Evolutionary conservation across 2,888 invertebrate species (phyloP).

Genomic region (Antheraea assamensis): DNA sequence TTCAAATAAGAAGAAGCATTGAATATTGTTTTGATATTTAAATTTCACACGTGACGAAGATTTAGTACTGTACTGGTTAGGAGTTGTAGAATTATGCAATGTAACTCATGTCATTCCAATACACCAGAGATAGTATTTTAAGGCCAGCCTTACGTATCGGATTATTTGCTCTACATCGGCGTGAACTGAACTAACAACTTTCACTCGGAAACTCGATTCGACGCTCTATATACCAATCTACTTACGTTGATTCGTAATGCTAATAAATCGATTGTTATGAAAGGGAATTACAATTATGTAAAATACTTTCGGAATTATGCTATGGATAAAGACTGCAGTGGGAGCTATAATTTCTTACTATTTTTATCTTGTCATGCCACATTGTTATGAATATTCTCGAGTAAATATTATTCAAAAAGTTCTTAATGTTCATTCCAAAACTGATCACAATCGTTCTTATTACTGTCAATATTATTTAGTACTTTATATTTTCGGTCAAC

Average conservation of each 20-base stretch:
- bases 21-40: constrained; percentile 23
- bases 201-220: constrained; percentile 44
- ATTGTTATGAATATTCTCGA: not conserved
- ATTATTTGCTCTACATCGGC: constrained; percentile 14
- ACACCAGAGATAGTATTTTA: constrained; percentile 9
- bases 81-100: not conserved
- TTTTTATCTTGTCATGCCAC: not conserved
- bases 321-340: not conserved
- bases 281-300: constrained; percentile 4
- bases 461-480: not conserved
- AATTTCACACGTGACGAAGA: not conserved
- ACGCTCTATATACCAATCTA: constrained; percentile 23
- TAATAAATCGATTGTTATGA: constrained; percentile 17
- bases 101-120: not conserved
- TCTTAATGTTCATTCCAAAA: too few species aligned
- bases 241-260: constrained; percentile 21
- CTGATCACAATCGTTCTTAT: not conserved
- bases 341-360: not conserved
- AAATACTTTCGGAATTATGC: not conserved
- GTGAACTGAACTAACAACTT: constrained; percentile 37
- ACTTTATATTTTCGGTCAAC: not conserved
- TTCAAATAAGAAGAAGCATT: not conserved
- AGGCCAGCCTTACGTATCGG: constrained; percentile 17
- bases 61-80: not conserved
- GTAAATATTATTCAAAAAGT: not conserved